phyloP scores from a whole-genome alignment of 2,888 invertebrate genomes.

The Teinopalpus imperialis region DNA sequence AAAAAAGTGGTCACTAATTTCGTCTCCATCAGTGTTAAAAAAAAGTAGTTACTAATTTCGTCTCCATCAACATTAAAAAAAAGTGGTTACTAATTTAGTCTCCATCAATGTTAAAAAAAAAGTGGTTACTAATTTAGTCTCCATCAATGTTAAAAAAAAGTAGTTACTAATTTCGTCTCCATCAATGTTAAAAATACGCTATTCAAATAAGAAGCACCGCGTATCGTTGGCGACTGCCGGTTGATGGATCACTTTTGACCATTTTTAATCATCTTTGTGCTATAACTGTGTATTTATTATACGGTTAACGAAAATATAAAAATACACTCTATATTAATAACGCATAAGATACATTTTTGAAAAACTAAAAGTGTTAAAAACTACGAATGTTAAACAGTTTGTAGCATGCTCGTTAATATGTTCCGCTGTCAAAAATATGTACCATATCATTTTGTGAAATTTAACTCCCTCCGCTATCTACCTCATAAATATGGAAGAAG shows the following conservation, averaged over 20 bases:
- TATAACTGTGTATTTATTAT: conserved; percentile 10
- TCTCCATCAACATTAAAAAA: too few relatives aligned
- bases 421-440: conserved; percentile 50
- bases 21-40: too few relatives aligned
- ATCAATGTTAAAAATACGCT: conserved; percentile 38
- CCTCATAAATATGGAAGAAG: conserved; percentile 29
- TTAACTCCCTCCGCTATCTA: conserved; percentile 16
- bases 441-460: conserved; percentile 39
- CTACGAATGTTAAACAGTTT: conserved; percentile 18
- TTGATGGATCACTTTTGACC: conserved; percentile 71
- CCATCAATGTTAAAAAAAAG: too few relatives aligned
- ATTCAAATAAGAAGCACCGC: conserved; percentile 69
- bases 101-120: too few relatives aligned
- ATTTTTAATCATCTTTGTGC: conserved; percentile 67
- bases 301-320: background rate
- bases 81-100: too few relatives aligned
- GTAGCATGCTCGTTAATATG: conserved; percentile 44
- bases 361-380: background rate
- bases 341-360: conserved; percentile 17
- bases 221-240: conserved; percentile 61
- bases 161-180: conserved; percentile 9
- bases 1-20: too few relatives aligned
- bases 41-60: too few relatives aligned
- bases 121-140: too few relatives aligned
- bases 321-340: conserved; percentile 1